Percentiles rank a stretch among this genome's conserved stretches.
phyloP scores from a whole-genome alignment of 2,797 vertebrate genomes.

The Rhynchotus rufescens region DNA sequence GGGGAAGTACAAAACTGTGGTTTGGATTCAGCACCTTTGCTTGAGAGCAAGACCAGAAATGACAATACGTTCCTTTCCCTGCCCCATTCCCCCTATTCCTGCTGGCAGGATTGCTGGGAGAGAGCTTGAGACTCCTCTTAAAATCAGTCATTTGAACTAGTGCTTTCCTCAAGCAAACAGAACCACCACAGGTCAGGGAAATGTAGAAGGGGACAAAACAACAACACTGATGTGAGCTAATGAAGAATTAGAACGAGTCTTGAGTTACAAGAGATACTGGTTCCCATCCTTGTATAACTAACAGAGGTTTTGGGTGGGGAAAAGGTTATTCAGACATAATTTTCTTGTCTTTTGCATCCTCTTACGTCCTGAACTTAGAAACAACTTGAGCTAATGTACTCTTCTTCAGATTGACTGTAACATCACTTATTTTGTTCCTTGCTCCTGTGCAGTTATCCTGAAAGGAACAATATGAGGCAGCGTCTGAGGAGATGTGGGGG shows the following conservation, averaged over 20 bases:
- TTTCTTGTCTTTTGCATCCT: neutral
- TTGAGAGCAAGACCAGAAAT: neutral
- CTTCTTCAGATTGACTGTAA: neutral
- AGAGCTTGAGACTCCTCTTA: neutral
- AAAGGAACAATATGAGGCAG: neutral
- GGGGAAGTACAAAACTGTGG: neutral
- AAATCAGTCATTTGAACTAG: neutral
- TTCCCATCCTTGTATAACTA: neutral
- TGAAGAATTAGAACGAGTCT: neutral
- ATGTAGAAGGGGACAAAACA: neutral
- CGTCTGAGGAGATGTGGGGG: neutral
- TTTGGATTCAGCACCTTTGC: neutral
- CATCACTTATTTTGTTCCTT: neutral
- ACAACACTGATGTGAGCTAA: neutral
- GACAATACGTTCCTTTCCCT: neutral
- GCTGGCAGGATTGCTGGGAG: neutral
- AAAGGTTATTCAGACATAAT: neutral
- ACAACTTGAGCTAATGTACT: neutral
- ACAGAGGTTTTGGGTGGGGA: neutral
- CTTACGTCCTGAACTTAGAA: neutral
- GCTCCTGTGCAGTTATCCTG: neutral
- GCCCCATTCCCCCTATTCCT: neutral
- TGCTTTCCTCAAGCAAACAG: rapidly evolving
- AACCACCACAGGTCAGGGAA: neutral
- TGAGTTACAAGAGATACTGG: neutral